A percentile compares a stretch with the other conserved stretches of the same genome.
phyloP scores from a whole-genome alignment of 2,888 invertebrate genomes.

The Thecocarcelia acutangulata region DNA sequence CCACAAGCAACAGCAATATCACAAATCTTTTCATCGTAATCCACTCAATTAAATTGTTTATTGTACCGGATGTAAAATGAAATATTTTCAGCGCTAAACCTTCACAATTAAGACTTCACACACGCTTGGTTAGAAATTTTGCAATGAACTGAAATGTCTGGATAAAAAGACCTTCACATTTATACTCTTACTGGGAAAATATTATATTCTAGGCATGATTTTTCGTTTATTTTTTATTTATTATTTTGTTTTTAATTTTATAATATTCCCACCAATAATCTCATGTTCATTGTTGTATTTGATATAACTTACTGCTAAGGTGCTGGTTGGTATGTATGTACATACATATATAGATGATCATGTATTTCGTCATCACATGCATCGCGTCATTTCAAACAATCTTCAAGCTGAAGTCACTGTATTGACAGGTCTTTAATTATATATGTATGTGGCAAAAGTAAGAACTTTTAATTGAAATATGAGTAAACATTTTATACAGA shows the following conservation, averaged over 20 bases:
- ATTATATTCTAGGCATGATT: slow-evolving; percentile 65
- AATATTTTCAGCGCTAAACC: neutral
- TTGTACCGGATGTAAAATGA: slow-evolving; percentile 46
- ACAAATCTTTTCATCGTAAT: slow-evolving; percentile 52
- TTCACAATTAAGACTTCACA: slow-evolving; percentile 5
- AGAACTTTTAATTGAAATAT: neutral
- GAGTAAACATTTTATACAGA: too few species aligned
- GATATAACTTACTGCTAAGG: slow-evolving; percentile 21
- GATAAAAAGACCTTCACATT: slow-evolving; percentile 60
- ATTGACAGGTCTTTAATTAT: neutral
- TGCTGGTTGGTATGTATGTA: too few species aligned
- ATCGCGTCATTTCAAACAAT: slow-evolving; percentile 32
- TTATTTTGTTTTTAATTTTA: slow-evolving; percentile 34
- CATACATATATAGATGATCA: neutral
- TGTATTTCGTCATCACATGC: slow-evolving; percentile 49
- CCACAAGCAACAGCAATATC: slow-evolving; percentile 41
- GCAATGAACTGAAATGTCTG: slow-evolving; percentile 62
- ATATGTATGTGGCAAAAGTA: neutral
- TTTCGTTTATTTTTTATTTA: slow-evolving; percentile 35
- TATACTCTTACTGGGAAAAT: slow-evolving; percentile 62
- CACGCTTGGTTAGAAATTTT: slow-evolving; percentile 60
- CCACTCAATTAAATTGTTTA: neutral
- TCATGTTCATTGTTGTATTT: slow-evolving; percentile 30
- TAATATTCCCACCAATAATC: slow-evolving; percentile 49
- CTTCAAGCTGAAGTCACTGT: neutral